These are phyloP conservation scores for Nemopilema nomurai DNA, from an alignment of 30 jellyfish, hydroid and myxozoan genomes.

Conservation along the genomic window DNA sequence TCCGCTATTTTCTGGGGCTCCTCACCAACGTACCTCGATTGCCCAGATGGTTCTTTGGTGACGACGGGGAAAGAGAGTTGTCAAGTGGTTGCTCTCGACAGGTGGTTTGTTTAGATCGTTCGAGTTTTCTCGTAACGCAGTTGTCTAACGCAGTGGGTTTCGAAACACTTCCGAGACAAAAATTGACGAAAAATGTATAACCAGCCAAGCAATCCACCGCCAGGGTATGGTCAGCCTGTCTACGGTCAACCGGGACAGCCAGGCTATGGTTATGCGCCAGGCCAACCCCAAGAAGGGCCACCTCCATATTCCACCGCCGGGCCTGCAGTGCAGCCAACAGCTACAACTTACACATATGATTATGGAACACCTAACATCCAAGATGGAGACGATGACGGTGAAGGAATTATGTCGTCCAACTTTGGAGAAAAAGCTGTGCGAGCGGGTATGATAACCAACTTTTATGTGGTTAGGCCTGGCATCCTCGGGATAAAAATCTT, in stretches of 20 bases:
- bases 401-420: slow-evolving; percentile 64
- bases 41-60: too few relatives aligned
- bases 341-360: slow-evolving; percentile 58
- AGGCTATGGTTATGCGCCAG: not conserved
- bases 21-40: too few relatives aligned
- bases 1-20: too few relatives aligned
- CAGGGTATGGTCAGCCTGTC: slow-evolving; percentile 58
- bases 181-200: slow-evolving; percentile 1
- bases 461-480: not conserved
- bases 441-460: slow-evolving; percentile 55
- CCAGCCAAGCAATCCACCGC: slow-evolving; percentile 25
- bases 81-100: not conserved
- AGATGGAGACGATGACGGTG: slow-evolving; percentile 58
- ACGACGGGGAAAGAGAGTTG: not conserved
- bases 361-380: slow-evolving; percentile 43
- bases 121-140: not conserved
- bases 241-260: slow-evolving; percentile 46
- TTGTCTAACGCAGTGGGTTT: not conserved
- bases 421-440: slow-evolving; percentile 86
- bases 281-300: slow-evolving; percentile 43
- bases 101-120: not conserved
- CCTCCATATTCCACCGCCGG: slow-evolving; percentile 53
- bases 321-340: slow-evolving; percentile 60
- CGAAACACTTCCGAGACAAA: not conserved
- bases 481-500: not conserved